Evolutionary conservation across 2,113 vertebrate genomes (phyloP), one percentile per base, ranked within the genome.

Genomic region (Rynchops niger): DNA sequence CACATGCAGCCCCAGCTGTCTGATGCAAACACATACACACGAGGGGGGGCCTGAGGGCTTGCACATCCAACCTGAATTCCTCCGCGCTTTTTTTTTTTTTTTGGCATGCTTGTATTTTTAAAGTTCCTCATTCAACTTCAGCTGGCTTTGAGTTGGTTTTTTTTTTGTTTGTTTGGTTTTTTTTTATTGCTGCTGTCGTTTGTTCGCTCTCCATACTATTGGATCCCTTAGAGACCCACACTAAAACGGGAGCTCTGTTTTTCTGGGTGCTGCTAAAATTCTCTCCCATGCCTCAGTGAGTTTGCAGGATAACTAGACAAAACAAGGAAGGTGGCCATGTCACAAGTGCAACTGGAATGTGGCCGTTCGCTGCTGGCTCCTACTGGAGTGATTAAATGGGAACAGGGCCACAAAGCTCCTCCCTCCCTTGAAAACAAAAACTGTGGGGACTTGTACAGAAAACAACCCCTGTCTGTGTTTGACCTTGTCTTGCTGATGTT

Each of bases 341-440:
- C 30, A 1, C 77, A 92, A 52, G 61, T 92, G 80, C 43, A 74
- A 59, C 61, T 91, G 97, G 83, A 95, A 92, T 40, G 77, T 92
- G 89, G 90, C 80, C 3, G 22, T 81, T 93, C 3, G 22, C 78
- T 93, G 61, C 83, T 92, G 96, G 90, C 92, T 97, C 69, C 59
- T 95, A 13, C 88, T 78, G 79, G 65, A 82, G 88, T 87, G 91
- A 96, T 93, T 96, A 92, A 95, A 63, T 72, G 91, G 92, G 92
- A 95, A 90, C 82, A 79, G 86, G 73, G 91, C 92, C 97, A 95
- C 88, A 40, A 36, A 40, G 69, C 95, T 97, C 88, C 95, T 95
- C 91, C 95, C 83, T 91, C 81, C 36, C 70, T 71, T 91, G 78
- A 74, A 93, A 97, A 96, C 89, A 94, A 95, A 94, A 96, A 49